Percentiles rank a stretch among this genome's conserved stretches.
These are phyloP conservation scores for Tenualosa ilisha DNA, from an alignment of 2,797 vertebrate species.

Conservation along the genomic window DNA sequence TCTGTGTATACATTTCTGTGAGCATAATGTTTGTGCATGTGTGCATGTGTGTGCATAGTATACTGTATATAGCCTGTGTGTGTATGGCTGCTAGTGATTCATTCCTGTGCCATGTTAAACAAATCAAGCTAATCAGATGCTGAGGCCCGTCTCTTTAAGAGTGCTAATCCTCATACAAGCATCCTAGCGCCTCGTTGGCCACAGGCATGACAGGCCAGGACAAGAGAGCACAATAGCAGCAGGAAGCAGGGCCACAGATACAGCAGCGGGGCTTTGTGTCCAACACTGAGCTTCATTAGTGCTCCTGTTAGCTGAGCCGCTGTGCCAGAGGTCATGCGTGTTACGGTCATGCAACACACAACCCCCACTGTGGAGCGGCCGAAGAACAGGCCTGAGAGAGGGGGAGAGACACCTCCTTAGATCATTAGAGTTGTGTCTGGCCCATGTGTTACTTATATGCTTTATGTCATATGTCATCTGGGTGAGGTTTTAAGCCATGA, in stretches of 20 bases:
- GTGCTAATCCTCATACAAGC: slow-evolving; percentile 23
- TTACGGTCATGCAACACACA: neutral
- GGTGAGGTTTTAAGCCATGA: neutral
- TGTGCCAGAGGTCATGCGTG: slow-evolving; percentile 31
- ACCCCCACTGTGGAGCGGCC: neutral
- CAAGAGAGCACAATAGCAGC: slow-evolving; percentile 23
- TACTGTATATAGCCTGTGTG: neutral
- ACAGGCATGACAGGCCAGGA: slow-evolving; percentile 12
- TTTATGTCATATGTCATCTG: neutral
- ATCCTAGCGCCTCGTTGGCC: slow-evolving; percentile 29
- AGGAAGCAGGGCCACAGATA: neutral
- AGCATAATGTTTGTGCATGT: neutral
- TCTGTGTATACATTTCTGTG: neutral
- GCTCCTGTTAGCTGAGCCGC: neutral
- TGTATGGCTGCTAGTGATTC: neutral
- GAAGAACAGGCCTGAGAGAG: neutral
- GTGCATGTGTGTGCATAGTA: neutral
- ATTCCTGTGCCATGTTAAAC: neutral
- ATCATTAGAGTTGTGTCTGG: neutral
- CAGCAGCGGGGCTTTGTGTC: neutral
- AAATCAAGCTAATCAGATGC: neutral
- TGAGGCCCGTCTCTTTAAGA: neutral
- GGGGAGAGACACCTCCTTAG: neutral
- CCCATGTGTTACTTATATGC: neutral
- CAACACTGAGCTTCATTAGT: neutral